These are phyloP conservation scores for Falco punctatus DNA, from an alignment of 2,113 vertebrate genomes.

Conservation along the genomic window DNA sequence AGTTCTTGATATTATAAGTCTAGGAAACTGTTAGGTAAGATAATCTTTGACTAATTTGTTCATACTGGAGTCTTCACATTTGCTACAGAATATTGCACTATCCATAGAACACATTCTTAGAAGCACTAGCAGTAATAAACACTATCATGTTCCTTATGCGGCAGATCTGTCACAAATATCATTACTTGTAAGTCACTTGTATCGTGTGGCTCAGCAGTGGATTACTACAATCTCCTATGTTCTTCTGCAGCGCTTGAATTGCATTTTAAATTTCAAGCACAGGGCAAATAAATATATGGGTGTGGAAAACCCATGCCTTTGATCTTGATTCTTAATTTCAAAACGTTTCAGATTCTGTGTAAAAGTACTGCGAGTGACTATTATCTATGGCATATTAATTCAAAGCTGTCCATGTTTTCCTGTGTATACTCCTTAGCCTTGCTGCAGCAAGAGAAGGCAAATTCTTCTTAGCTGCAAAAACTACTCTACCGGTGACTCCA, in stretches of 20 bases:
- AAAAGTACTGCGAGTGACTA: neutral
- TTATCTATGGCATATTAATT: neutral
- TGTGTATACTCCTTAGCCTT: neutral
- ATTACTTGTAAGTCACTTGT: neutral
- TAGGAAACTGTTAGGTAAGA: neutral
- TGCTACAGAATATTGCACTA: neutral
- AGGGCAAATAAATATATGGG: neutral
- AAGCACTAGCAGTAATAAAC: neutral
- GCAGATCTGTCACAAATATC: neutral
- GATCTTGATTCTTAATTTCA: neutral
- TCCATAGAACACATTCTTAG: neutral
- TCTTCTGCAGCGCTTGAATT: neutral
- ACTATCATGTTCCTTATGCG: neutral
- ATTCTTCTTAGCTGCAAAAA: neutral
- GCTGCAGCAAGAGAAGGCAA: neutral
- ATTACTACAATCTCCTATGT: neutral
- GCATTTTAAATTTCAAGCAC: neutral
- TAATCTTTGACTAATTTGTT: neutral
- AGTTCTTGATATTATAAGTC: neutral
- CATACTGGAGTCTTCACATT: neutral
- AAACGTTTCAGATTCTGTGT: neutral
- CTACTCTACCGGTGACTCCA: neutral
- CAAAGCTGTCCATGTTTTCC: neutral
- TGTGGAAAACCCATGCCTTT: neutral
- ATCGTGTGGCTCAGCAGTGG: neutral